Evolutionary conservation across 2,797 vertebrate genomes (phyloP), one percentile per base, ranked within the genome.

Genomic region (Hippocampus kuda): DNA sequence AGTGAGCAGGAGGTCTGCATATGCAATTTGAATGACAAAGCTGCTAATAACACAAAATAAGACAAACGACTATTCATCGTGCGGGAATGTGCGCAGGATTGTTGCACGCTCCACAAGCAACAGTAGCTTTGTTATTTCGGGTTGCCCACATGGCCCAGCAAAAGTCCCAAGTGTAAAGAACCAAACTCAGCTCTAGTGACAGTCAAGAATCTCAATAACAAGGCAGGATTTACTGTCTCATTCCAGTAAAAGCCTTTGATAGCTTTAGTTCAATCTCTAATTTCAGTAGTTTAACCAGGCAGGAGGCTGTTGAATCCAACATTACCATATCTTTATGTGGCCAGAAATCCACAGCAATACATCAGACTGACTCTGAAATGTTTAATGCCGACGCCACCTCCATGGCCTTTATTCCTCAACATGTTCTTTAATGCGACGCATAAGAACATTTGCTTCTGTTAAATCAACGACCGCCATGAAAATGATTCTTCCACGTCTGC

Each of bases 251-350:
- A 72, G 57, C 66, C 70, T 56, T 76, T 74, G 27, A 65, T 81
- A 80, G 79, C 78, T 85, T 84, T 85, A 78, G 78, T 80, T 83
- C 80, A 57, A 82, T 80, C 77, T 82, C 80, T 82, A 76, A 87
- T 82, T 82, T 82, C 72, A 59, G 70, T 67, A 11, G 67, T 79
- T 88, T 85, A 81, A 85, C 79, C 72, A 77, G 74, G 70, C 72
- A 70, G 5, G 13, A 42, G 62, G 70, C 76, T 69, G 49, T 85
- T 85, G 83, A 87, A 85, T 85, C 79, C 79, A 85, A 78, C 70
- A 74, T 86, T 78, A 79, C 71, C 65, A 79, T 82, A 77, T 83
- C 75, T 87, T 84, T 83, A 82, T 75, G 75, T 69, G 72, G 78
- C 82, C 83, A 82, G 80, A 79, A 81, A 77, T 56, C 70, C 71